phyloP scores from a whole-genome alignment of 2,888 invertebrate genomes.

The Melikaiella ostensackeni region DNA sequence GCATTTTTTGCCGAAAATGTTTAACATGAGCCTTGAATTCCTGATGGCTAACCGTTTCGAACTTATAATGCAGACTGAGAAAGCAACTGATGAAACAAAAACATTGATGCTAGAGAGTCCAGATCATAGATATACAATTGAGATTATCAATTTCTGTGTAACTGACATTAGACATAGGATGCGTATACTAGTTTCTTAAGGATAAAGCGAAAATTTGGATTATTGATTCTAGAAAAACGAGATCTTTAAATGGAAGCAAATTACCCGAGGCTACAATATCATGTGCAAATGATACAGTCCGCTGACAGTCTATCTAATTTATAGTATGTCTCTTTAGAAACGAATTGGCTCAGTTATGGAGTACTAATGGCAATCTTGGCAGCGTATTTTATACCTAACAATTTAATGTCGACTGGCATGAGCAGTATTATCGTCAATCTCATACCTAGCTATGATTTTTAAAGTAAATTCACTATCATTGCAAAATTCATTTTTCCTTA shows the following conservation, averaged over 20 bases:
- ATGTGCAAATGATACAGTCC: not conserved
- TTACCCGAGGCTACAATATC: not conserved
- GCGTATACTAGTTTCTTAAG: too few relatives aligned
- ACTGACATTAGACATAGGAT: not conserved
- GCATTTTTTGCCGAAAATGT: not conserved
- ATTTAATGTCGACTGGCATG: not conserved
- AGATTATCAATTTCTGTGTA: not conserved
- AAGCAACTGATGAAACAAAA: too few relatives aligned
- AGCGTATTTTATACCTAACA: conserved; percentile 5
- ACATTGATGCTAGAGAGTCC: too few relatives aligned
- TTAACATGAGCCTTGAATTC: not conserved
- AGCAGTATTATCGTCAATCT: not conserved
- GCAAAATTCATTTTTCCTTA: not conserved
- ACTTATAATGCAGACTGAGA: not conserved
- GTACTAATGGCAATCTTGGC: not conserved
- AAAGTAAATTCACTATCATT: not conserved
- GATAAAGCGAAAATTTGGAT: not conserved
- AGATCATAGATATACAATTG: too few relatives aligned
- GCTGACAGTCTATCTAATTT: not conserved
- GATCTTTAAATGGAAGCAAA: not conserved
- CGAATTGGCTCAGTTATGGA: not conserved
- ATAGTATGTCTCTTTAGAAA: not conserved
- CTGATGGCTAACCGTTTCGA: not conserved
- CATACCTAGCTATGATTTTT: not conserved
- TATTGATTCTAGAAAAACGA: not conserved